Evolutionary conservation across 2,797 vertebrate species (phyloP).

Genomic region (Falco peregrinus): DNA sequence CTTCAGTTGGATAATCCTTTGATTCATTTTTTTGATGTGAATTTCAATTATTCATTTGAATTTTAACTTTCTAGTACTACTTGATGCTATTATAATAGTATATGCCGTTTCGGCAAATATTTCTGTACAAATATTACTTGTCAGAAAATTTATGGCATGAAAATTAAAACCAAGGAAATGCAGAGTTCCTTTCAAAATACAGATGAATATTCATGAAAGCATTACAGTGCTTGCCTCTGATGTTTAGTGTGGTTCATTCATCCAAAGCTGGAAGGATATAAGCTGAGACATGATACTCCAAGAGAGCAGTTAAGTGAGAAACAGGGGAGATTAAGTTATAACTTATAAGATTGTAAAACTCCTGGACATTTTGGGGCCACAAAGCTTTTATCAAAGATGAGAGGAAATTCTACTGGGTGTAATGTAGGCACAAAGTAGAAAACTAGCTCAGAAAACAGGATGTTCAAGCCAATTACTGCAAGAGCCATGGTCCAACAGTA

Average conservation of each 20-base stretch:
- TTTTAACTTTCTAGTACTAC: slow-evolving; percentile 33
- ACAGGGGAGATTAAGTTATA: slow-evolving; percentile 28
- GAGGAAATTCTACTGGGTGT: slow-evolving; percentile 6
- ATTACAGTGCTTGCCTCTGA: slow-evolving; percentile 46
- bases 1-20: slow-evolving; percentile 48
- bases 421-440: background rate
- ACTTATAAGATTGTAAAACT: slow-evolving; percentile 17
- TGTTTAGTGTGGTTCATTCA: slow-evolving; percentile 47
- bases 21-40: slow-evolving; percentile 51
- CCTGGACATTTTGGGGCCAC: slow-evolving; percentile 43
- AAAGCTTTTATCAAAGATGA: slow-evolving; percentile 17
- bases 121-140: slow-evolving; percentile 12
- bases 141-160: background rate
- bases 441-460: background rate
- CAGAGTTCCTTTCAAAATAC: slow-evolving; percentile 48
- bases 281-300: slow-evolving; percentile 46
- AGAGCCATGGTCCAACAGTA: background rate
- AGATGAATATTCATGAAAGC: slow-evolving; percentile 59
- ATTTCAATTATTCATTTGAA: slow-evolving; percentile 59
- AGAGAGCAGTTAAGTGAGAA: slow-evolving; percentile 54
- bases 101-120: slow-evolving; percentile 35
- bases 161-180: slow-evolving; percentile 57
- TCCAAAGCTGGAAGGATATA: slow-evolving; percentile 41
- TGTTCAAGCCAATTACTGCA: background rate
- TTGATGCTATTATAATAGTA: slow-evolving; percentile 27